phyloP scores from a whole-genome alignment of 2,797 vertebrate genomes.

The Schizopygopsis pylzovi region DNA sequence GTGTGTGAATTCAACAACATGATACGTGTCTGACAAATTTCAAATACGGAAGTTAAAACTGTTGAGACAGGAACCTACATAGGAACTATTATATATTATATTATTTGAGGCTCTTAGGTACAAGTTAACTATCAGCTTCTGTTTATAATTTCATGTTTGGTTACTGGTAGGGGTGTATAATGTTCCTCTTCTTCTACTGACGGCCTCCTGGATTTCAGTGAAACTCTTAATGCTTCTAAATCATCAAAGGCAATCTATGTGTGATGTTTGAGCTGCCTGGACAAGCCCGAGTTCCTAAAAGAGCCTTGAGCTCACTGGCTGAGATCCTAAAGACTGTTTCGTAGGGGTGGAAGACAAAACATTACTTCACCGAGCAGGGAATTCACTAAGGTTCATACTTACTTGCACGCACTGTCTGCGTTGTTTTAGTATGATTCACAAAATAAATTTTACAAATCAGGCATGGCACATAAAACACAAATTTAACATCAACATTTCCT shows the following conservation, averaged over 20 bases:
- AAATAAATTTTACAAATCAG: background rate
- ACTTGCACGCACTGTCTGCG: background rate
- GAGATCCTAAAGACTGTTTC: conserved; percentile 56
- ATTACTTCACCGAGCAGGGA: background rate
- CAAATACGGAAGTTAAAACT: background rate
- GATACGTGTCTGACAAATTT: background rate
- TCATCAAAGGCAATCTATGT: conserved; percentile 52
- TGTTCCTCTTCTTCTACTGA: conserved; percentile 15
- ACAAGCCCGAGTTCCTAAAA: conserved; percentile 49
- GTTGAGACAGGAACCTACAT: background rate
- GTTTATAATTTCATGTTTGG: conserved; percentile 5
- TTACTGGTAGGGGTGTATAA: conserved; percentile 13
- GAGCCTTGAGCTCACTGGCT: conserved; percentile 48
- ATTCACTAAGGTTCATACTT: background rate
- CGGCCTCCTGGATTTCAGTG: conserved; percentile 47
- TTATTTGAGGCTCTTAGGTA: background rate
- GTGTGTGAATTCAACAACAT: background rate
- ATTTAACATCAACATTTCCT: background rate
- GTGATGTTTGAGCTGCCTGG: conserved; percentile 49
- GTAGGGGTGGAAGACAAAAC: conserved; percentile 13
- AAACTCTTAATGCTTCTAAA: conserved; percentile 34
- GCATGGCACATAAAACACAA: background rate
- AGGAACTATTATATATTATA: background rate
- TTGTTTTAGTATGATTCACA: background rate
- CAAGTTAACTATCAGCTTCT: background rate